Percentiles rank a stretch among this genome's conserved stretches.
Conservation (phyloP, 2,797 vertebrate species). For the Hyperoplus lanceolatus region DNA sequence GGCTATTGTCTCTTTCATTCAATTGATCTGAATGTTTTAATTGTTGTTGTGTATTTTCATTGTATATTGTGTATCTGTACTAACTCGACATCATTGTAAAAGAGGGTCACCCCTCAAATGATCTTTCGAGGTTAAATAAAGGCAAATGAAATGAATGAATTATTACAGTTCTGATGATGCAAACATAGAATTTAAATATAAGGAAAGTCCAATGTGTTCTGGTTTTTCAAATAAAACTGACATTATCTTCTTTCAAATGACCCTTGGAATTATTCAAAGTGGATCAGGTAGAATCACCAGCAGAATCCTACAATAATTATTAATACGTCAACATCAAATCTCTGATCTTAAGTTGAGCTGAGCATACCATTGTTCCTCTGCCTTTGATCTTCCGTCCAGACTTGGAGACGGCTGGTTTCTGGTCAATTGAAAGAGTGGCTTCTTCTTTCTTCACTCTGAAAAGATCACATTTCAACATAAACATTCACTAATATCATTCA, state of each 20-base stretch:
- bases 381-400: constrained; percentile 98
- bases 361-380: constrained; percentile 95
- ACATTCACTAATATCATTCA: not conserved
- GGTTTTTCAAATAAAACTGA: not conserved
- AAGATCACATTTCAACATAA: constrained; percentile 17
- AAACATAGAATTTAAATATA: no score
- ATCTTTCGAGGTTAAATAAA: no score
- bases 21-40: no score
- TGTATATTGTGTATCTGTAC: no score
- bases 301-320: not conserved
- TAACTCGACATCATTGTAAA: no score
- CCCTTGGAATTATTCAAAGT: not conserved
- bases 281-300: not conserved
- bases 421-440: constrained; percentile 79
- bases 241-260: not conserved
- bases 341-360: not conserved
- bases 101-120: no score
- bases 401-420: constrained; percentile 95
- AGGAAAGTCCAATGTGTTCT: not conserved
- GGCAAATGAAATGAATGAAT: no score
- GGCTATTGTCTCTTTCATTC: no score
- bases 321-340: not conserved
- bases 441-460: constrained; percentile 88
- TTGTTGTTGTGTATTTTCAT: no score
- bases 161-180: no score